Conservation (phyloP, 1,140 invertebrate species). For the Steinernema khuongi region DNA sequence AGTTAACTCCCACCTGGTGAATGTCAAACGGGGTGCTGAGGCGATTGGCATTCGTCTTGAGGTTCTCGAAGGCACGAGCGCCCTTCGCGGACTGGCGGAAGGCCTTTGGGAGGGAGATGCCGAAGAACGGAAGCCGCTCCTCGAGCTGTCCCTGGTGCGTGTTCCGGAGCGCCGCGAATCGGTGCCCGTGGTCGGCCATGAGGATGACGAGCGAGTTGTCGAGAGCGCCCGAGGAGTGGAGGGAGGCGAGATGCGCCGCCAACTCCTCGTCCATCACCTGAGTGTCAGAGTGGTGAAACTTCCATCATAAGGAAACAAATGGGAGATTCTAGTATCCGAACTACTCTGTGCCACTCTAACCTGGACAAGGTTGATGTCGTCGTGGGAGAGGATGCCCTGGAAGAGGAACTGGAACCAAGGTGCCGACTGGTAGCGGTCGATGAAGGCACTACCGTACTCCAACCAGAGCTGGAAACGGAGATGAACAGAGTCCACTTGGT, state of each 20-base stretch:
- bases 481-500: constrained; percentile 10
- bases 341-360: no score
- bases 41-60: constrained; percentile 67
- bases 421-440: constrained; percentile 65
- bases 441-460: constrained; percentile 66
- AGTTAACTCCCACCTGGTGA: constrained; percentile 49
- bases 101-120: constrained; percentile 70
- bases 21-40: constrained; percentile 77
- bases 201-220: constrained; percentile 76
- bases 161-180: constrained; percentile 71
- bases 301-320: constrained; percentile 74
- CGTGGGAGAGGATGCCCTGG: constrained; percentile 79
- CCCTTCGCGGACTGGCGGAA: constrained; percentile 62
- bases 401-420: constrained; percentile 79
- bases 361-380: constrained; percentile 73
- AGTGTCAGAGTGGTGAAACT: no score
- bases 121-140: constrained; percentile 78
- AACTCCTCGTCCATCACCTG: constrained; percentile 71
- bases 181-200: constrained; percentile 77
- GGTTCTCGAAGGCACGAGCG: constrained; percentile 62
- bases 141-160: constrained; percentile 72
- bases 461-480: constrained; percentile 16
- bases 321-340: no score
- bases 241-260: constrained; percentile 63
- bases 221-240: constrained; percentile 62